These are phyloP conservation scores for Fistularia tabacaria DNA, from an alignment of 2,797 vertebrate species.

Conservation along the genomic window DNA sequence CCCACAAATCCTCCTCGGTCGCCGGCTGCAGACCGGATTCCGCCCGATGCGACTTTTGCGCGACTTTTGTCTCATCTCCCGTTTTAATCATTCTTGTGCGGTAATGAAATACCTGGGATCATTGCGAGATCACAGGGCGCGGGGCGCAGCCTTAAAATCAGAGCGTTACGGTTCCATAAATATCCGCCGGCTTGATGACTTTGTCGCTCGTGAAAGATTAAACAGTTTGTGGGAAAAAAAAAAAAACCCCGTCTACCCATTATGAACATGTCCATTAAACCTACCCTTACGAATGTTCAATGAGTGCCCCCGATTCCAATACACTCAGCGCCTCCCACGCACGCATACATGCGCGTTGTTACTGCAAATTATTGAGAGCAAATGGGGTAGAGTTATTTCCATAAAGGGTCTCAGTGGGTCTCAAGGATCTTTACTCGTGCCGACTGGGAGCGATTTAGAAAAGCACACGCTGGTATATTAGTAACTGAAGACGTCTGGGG, in stretches of 20 bases:
- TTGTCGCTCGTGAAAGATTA: slow-evolving; percentile 22
- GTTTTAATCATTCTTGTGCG: slow-evolving; percentile 49
- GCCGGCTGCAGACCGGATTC: slow-evolving; percentile 37
- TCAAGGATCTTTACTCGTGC: slow-evolving; percentile 62
- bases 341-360: slow-evolving; percentile 30
- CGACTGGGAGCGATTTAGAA: slow-evolving; percentile 75
- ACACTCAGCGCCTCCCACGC: slow-evolving; percentile 18
- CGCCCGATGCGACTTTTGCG: slow-evolving; percentile 48
- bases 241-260: slow-evolving; percentile 67
- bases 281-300: slow-evolving; percentile 45
- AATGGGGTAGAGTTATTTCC: slow-evolving; percentile 80
- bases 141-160: slow-evolving; percentile 40
- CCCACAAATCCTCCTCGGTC: slow-evolving; percentile 54
- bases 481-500: slow-evolving; percentile 74
- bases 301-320: slow-evolving; percentile 48
- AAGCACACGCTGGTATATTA: slow-evolving; percentile 71
- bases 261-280: slow-evolving; percentile 65
- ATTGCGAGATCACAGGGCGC: slow-evolving; percentile 26
- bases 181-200: slow-evolving; percentile 67
- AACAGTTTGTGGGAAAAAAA: slow-evolving; percentile 44
- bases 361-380: slow-evolving; percentile 64
- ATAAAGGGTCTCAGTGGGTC: slow-evolving; percentile 77
- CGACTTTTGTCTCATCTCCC: slow-evolving; percentile 34
- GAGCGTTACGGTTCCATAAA: slow-evolving; percentile 48
- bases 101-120: slow-evolving; percentile 42